Percentiles rank a stretch among this genome's conserved stretches.
Conservation (phyloP, 2,797 vertebrate species). For the Cossypha niveicapilla region DNA sequence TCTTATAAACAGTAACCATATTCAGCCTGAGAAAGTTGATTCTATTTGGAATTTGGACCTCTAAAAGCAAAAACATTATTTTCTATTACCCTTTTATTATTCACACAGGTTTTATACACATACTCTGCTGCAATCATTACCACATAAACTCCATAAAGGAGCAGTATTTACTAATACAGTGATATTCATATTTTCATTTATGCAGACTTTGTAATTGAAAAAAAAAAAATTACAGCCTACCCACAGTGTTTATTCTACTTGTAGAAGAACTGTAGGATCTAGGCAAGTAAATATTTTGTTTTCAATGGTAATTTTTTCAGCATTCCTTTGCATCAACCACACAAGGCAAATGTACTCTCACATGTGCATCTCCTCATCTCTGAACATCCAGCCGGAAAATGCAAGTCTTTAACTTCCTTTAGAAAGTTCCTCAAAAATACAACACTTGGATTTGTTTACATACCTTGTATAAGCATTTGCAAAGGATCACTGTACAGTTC, state of each 20-base stretch:
- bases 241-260: neutral
- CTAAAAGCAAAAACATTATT: neutral
- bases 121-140: neutral
- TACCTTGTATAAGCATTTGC: neutral
- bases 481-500: neutral
- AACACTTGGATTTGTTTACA: neutral
- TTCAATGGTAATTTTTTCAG: neutral
- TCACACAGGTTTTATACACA: neutral
- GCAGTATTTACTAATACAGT: neutral
- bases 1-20: neutral
- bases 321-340: neutral
- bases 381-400: neutral
- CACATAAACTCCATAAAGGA: neutral
- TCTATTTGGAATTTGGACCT: neutral
- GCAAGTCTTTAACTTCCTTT: neutral
- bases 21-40: neutral
- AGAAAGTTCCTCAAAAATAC: neutral
- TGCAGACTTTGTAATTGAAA: neutral
- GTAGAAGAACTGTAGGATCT: neutral
- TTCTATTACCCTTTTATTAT: neutral
- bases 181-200: neutral
- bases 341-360: neutral
- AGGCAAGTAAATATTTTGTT: neutral
- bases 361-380: neutral
- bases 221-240: neutral